Evolutionary conservation across 2,113 vertebrate species (phyloP).

Genomic region (Bungarus multicinctus): DNA sequence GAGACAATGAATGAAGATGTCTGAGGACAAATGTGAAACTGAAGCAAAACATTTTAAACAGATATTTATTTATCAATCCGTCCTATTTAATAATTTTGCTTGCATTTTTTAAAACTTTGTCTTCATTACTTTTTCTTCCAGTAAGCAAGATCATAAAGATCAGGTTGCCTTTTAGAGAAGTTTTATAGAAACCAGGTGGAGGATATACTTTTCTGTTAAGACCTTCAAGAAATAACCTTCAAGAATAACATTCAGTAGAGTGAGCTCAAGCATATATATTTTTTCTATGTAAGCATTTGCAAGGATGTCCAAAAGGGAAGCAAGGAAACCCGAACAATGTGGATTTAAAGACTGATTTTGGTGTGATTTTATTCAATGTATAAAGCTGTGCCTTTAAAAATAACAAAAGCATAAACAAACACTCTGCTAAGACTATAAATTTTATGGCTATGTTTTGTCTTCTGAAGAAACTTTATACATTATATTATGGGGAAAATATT

Average conservation of each 20-base stretch:
- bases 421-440: slow-evolving; percentile 48
- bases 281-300: slow-evolving; percentile 68
- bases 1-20: slow-evolving; percentile 31
- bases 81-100: slow-evolving; percentile 59
- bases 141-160: slow-evolving; percentile 69
- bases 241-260: slow-evolving; percentile 58
- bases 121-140: slow-evolving; percentile 34
- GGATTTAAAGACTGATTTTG: slow-evolving; percentile 66
- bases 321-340: not conserved
- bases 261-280: slow-evolving; percentile 58
- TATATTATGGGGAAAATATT: slow-evolving; percentile 24
- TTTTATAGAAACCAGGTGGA: slow-evolving; percentile 72
- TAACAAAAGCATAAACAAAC: not conserved
- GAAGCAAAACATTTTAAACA: slow-evolving; percentile 59
- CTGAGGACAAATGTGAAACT: slow-evolving; percentile 61
- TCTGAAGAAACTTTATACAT: slow-evolving; percentile 49
- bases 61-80: slow-evolving; percentile 58
- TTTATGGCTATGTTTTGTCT: slow-evolving; percentile 46
- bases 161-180: slow-evolving; percentile 71
- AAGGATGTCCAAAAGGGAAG: slow-evolving; percentile 56
- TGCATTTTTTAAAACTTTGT: not conserved
- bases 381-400: slow-evolving; percentile 31
- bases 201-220: slow-evolving; percentile 70
- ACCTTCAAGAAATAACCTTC: slow-evolving; percentile 77
- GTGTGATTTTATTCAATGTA: not conserved